Percentiles rank a stretch among this genome's conserved stretches.
Evolutionary conservation across 2,113 vertebrate genomes (phyloP).

Genomic region (Gopherus flavomarginatus): DNA sequence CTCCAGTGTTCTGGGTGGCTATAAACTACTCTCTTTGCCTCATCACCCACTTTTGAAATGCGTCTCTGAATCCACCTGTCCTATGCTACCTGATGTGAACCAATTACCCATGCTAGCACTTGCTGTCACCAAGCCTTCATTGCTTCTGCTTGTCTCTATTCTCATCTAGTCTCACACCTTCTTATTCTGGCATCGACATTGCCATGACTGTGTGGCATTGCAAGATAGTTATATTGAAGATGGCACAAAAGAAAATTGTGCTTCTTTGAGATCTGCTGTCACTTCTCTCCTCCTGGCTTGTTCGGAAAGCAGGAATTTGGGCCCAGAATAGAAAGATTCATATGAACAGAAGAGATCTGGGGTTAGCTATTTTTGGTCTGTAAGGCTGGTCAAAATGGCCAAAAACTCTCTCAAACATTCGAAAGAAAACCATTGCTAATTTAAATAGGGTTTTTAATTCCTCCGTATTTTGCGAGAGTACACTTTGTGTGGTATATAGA

Average conservation of each 20-base stretch:
- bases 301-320: background rate
- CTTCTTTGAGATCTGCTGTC: background rate
- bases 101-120: background rate
- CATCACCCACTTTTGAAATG: background rate
- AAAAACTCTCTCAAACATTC: background rate
- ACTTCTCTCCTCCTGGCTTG: background rate
- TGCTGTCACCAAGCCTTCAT: background rate
- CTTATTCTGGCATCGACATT: background rate
- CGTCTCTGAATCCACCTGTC: background rate
- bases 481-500: background rate
- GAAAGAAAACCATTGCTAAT: background rate
- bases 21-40: background rate
- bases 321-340: rapidly evolving
- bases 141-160: background rate
- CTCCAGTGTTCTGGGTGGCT: background rate
- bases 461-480: background rate
- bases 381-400: background rate
- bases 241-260: rapidly evolving
- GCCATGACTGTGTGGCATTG: background rate
- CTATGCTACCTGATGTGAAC: background rate
- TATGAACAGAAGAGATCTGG: background rate
- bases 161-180: background rate
- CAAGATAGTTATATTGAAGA: background rate
- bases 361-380: background rate
- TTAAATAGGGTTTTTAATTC: background rate